These are phyloP conservation scores for Ditylenchus weischeri DNA, from an alignment of 2,888 invertebrate genomes.

Conservation along the genomic window DNA sequence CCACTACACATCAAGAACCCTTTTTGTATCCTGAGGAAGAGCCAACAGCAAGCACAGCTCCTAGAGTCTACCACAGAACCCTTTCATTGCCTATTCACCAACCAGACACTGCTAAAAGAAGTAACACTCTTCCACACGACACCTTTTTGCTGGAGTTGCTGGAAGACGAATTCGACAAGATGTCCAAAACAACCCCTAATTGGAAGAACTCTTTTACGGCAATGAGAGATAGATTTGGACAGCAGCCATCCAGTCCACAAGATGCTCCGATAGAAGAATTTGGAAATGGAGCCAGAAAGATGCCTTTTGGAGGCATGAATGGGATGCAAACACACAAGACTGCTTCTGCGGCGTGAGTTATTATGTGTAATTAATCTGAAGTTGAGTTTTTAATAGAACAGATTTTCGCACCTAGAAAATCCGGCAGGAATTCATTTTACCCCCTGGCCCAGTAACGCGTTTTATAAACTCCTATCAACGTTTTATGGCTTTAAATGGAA, in stretches of 20 bases:
- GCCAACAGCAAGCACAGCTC: not conserved
- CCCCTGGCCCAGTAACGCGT: too few relatives aligned
- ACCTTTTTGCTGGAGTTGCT: not conserved
- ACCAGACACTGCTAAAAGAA: not conserved
- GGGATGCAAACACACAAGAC: too few relatives aligned
- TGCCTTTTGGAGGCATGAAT: too few relatives aligned
- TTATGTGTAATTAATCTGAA: too few relatives aligned
- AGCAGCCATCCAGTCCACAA: not conserved
- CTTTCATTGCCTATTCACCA: slow-evolving; percentile 4
- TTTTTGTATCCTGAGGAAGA: slow-evolving; percentile 7
- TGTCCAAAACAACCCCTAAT: slow-evolving; percentile 17
- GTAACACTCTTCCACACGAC: not conserved
- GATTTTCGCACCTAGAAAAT: too few relatives aligned
- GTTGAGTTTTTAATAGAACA: too few relatives aligned
- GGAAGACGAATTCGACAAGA: not conserved
- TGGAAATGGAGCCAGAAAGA: too few relatives aligned
- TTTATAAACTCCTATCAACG: too few relatives aligned
- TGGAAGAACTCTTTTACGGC: slow-evolving; percentile 17
- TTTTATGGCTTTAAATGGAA: too few relatives aligned
- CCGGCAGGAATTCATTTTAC: too few relatives aligned
- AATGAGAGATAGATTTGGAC: slow-evolving; percentile 11
- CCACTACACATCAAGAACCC: slow-evolving; percentile 1
- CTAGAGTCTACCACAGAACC: slow-evolving; percentile 1
- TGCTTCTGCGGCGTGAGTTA: too few relatives aligned
- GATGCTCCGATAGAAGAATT: too few relatives aligned